A percentile compares a stretch with the other conserved stretches of the same genome.
phyloP scores from a whole-genome alignment of 2,797 vertebrate genomes.

The Chromobotia macracanthus region DNA sequence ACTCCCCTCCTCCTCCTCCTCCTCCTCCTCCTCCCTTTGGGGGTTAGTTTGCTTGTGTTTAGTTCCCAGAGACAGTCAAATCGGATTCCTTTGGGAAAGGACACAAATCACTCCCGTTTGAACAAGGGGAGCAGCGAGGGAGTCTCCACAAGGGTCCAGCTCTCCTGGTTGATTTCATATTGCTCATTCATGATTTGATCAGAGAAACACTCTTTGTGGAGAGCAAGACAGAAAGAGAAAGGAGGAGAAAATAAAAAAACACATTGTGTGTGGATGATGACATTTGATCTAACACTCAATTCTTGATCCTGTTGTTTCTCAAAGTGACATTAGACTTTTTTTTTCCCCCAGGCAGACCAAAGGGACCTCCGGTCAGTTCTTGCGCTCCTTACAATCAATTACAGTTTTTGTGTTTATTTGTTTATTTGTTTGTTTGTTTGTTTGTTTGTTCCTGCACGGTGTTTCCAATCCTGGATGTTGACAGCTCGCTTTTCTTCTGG shows the following conservation, averaged over 20 bases:
- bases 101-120: conserved; percentile 83
- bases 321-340: conserved; percentile 75
- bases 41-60: conserved; percentile 85
- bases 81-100: conserved; percentile 93
- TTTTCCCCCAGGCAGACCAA: conserved; percentile 46
- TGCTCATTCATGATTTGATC: conserved; percentile 70
- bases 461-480: conserved; percentile 76
- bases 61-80: conserved; percentile 90
- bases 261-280: conserved; percentile 80
- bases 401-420: too few species aligned
- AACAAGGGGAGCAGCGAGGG: conserved; percentile 76
- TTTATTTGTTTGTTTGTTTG: conserved; percentile 35
- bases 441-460: conserved; percentile 74
- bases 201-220: conserved; percentile 41
- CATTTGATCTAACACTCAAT: conserved; percentile 83
- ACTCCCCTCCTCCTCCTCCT: conserved; percentile 81
- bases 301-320: conserved; percentile 83
- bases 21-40: too few species aligned
- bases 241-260: conserved; percentile 68
- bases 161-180: conserved; percentile 74
- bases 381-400: background rate
- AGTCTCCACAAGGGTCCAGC: conserved; percentile 76
- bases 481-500: conserved; percentile 71
- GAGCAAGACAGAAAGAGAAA: conserved; percentile 46
- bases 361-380: conserved; percentile 58